phyloP scores from a whole-genome alignment of 1,140 invertebrate species.

The Neoseiulus cucumeris region DNA sequence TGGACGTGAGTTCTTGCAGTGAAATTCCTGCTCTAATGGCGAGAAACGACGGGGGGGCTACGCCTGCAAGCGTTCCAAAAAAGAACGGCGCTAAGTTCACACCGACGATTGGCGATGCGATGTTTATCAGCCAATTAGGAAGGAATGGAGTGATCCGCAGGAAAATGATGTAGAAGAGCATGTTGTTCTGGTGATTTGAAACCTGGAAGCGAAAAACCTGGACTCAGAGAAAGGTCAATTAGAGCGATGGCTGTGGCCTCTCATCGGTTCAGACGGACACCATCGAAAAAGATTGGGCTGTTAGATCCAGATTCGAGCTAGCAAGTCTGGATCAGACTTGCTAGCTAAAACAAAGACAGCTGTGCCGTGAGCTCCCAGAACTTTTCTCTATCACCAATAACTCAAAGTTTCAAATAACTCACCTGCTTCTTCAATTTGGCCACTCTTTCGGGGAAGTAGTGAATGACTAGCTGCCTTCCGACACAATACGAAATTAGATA shows the following conservation, averaged over 20 bases:
- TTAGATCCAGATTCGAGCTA: neutral
- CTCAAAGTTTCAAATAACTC: slow-evolving; percentile 21
- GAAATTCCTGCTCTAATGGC: slow-evolving; percentile 94
- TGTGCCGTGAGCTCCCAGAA: no score
- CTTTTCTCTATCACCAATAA: no score
- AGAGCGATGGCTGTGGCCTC: neutral
- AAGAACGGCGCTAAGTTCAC: slow-evolving; percentile 82
- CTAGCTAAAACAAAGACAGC: no score
- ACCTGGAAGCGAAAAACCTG: slow-evolving; percentile 35
- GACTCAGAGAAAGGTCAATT: no score
- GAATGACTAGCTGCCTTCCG: slow-evolving; percentile 58
- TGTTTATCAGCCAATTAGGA: slow-evolving; percentile 99
- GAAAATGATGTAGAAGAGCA: slow-evolving; percentile 93
- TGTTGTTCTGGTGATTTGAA: slow-evolving; percentile 58
- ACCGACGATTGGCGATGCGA: slow-evolving; percentile 84
- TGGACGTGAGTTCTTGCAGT: slow-evolving; percentile 71
- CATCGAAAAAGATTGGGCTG: neutral
- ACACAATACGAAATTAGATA: slow-evolving; percentile 76
- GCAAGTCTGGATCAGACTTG: no score
- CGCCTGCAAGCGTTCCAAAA: slow-evolving; percentile 57
- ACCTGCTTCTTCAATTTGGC: slow-evolving; percentile 64
- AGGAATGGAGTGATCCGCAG: slow-evolving; percentile 88
- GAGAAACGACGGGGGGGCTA: slow-evolving; percentile 90
- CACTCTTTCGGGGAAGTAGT: slow-evolving; percentile 72
- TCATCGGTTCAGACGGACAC: neutral